Evolutionary conservation across 30 jellyfish, hydroid and myxozoan species (phyloP), one percentile per base, ranked within the genome.

Genomic region (Haliclystus octoradiatus): DNA sequence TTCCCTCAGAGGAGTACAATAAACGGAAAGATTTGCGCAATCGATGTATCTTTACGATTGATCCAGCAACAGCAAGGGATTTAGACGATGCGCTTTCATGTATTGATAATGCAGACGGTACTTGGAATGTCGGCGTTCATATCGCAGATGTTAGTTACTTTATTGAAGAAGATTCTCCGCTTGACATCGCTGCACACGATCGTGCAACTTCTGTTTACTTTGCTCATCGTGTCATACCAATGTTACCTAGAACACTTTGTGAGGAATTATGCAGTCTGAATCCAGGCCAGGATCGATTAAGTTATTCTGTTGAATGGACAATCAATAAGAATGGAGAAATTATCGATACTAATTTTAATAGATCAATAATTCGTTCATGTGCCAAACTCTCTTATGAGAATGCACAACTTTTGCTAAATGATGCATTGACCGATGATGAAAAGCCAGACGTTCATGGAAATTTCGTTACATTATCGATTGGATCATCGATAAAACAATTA

Each of bases 111-210:
- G 90, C 63, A 12, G 96, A 84, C 68, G 97, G 92, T 2, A 68
- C 52, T 19, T 75, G 50, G 26, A 85, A 84, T 50, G 88, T 92
- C 15, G 97, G 97, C 1, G 99, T 92, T 9, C 97, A 84, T 35
- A 92, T 92, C 65, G 99, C 99, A 14, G 99, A 92, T 74, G 99
- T 92, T 40, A 85, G 95, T 29, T 73, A 53, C 63, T 92, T 84
- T 40, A 73, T 92, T 3, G 90, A 79, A 24, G 90, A 76, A 63
- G 97, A 80, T 3, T 69, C 65, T 33, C 78, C 80, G n/a, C 74
- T 92, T 4, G 97, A 92, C 72, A 51, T 47, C 9, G 95, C 65
- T 0, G 99, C 99, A 22, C 57, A 63, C 3, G 51, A 62, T 23
- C 84, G 95, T 29, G 95, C 89, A 0, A 83, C 96, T 1, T 70